Conservation (phyloP, 2,888 invertebrate species). For the Tenodera sinensis region DNA sequence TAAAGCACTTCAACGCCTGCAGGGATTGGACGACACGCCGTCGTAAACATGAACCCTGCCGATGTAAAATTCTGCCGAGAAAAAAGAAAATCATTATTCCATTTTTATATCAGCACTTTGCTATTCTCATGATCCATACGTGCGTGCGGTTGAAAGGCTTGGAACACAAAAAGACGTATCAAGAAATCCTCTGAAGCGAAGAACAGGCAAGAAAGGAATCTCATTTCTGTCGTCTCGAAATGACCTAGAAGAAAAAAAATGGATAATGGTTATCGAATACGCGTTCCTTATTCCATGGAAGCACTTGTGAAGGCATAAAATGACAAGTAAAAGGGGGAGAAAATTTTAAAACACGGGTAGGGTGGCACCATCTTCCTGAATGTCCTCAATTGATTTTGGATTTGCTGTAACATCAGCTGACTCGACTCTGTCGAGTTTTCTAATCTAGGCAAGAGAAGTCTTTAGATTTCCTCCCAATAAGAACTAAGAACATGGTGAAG, state of each 20-base stretch:
- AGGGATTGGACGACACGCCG: neutral
- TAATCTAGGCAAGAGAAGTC: no score
- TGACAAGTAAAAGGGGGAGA: neutral
- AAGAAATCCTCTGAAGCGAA: neutral
- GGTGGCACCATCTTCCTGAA: neutral
- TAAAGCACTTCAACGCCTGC: neutral
- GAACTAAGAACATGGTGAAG: no score
- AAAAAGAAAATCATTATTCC: neutral
- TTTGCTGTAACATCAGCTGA: no score
- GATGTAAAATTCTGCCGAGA: neutral
- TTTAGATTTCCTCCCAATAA: no score
- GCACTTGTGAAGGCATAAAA: neutral
- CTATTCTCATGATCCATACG: neutral
- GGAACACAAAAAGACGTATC: neutral
- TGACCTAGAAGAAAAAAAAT: neutral
- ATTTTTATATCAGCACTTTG: neutral
- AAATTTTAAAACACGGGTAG: neutral
- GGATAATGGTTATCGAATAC: neutral
- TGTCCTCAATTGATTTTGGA: neutral
- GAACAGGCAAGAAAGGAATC: neutral
- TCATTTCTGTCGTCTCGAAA: neutral
- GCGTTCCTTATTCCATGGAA: neutral
- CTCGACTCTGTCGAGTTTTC: no score
- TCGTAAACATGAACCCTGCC: neutral
- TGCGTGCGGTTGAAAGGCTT: neutral